A percentile compares a stretch with the other conserved stretches of the same genome.
These are phyloP conservation scores for Cynodonichthys magdalenae DNA, from an alignment of 2,797 vertebrate species.

Conservation along the genomic window DNA sequence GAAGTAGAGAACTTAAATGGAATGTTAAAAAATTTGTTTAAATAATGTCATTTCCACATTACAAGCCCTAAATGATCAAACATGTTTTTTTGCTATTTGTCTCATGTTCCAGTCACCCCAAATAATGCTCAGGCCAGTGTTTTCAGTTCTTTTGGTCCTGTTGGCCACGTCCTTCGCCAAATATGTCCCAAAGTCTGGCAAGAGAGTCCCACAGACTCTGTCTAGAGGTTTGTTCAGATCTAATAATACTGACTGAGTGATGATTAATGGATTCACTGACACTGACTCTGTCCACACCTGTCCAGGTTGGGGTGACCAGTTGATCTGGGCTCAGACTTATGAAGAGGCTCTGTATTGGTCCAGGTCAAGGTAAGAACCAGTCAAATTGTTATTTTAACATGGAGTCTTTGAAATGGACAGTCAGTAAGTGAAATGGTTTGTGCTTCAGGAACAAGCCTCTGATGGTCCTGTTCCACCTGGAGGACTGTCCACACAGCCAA, in stretches of 20 bases:
- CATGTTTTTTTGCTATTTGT: too few species aligned
- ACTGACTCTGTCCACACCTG: constrained; percentile 7
- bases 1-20: too few species aligned
- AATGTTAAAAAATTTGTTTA: too few species aligned
- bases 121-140: constrained; percentile 84
- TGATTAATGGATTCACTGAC: neutral
- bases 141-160: constrained; percentile 82
- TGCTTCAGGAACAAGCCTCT: constrained; percentile 90
- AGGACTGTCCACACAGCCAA: constrained; percentile 92
- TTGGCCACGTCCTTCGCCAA: constrained; percentile 80
- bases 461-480: constrained; percentile 93
- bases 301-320: constrained; percentile 95
- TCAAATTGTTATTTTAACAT: neutral
- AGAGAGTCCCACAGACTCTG: constrained; percentile 89
- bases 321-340: constrained; percentile 96
- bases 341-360: constrained; percentile 92
- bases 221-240: constrained; percentile 87
- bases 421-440: constrained; percentile 14
- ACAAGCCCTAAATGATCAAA: too few species aligned
- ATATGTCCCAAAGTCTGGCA: constrained; percentile 79
- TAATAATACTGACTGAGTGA: neutral
- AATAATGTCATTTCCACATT: too few species aligned
- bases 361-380: constrained; percentile 80
- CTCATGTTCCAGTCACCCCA: constrained; percentile 8
- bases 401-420: neutral